A percentile compares a stretch with the other conserved stretches of the same genome.
Conservation (phyloP, 2,113 vertebrate genomes). For the Phalacrocorax carbo region DNA sequence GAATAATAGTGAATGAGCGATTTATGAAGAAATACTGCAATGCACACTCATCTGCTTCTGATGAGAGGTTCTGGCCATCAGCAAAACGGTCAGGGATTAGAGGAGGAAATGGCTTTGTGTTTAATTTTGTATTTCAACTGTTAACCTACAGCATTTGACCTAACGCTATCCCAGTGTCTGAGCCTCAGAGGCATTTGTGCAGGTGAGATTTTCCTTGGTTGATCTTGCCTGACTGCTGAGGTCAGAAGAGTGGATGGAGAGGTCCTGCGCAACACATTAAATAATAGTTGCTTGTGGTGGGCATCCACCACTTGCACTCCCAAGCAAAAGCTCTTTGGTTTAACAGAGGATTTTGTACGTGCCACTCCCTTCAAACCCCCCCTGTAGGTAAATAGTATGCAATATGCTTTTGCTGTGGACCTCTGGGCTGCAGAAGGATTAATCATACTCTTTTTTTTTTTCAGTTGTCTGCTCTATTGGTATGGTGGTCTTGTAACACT, state of each 20-base stretch:
- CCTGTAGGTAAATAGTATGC: neutral
- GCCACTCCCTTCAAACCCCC: neutral
- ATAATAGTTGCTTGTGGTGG: neutral
- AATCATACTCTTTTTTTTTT: neutral
- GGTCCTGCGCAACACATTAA: neutral
- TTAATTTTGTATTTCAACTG: neutral
- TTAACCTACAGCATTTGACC: neutral
- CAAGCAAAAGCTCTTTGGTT: neutral
- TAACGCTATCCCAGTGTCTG: neutral
- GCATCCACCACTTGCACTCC: fast-evolving
- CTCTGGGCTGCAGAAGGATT: neutral
- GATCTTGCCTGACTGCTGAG: neutral
- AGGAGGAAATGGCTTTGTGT: neutral
- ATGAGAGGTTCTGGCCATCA: neutral
- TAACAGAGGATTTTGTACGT: neutral
- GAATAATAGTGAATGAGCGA: neutral
- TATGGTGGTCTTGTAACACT: neutral
- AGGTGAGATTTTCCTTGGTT: neutral
- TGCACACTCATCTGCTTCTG: neutral
- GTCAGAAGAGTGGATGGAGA: neutral
- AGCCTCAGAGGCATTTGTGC: neutral
- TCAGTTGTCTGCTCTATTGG: neutral
- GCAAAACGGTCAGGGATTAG: neutral
- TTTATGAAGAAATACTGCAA: neutral
- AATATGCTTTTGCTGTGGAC: neutral